These are phyloP conservation scores for Rhodeus uyekii DNA, from an alignment of 2,797 vertebrate genomes.

Conservation along the genomic window DNA sequence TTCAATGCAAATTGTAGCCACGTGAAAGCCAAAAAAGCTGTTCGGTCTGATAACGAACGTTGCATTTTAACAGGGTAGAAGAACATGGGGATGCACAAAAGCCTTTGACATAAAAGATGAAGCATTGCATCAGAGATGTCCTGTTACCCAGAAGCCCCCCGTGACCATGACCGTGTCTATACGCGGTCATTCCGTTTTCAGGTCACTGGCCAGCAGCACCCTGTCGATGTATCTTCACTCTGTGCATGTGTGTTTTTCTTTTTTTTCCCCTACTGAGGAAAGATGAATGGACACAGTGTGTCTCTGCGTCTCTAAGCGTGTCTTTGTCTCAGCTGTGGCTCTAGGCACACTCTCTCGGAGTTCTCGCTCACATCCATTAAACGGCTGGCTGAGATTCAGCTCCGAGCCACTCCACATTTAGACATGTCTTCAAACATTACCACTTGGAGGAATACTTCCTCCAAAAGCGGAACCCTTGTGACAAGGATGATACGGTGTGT, in stretches of 20 bases:
- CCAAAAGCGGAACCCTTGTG: background rate
- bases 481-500: background rate
- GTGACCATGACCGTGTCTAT: slow-evolving; percentile 24
- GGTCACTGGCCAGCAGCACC: slow-evolving; percentile 44
- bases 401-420: slow-evolving; percentile 30
- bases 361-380: slow-evolving; percentile 25
- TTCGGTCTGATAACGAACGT: background rate
- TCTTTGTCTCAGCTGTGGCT: slow-evolving; percentile 26
- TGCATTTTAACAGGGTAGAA: background rate
- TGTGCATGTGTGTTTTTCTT: slow-evolving; percentile 25
- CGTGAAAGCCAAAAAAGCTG: slow-evolving; percentile 1
- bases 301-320: slow-evolving; percentile 30
- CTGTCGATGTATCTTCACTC: slow-evolving; percentile 12
- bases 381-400: slow-evolving; percentile 36
- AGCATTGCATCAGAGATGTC: slow-evolving; percentile 3
- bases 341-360: slow-evolving; percentile 1
- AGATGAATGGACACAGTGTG: slow-evolving; percentile 43
- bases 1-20: background rate
- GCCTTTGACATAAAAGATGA: slow-evolving; percentile 23
- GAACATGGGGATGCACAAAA: slow-evolving; percentile 4
- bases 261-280: slow-evolving; percentile 6
- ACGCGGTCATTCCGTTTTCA: slow-evolving; percentile 30
- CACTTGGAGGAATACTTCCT: slow-evolving; percentile 12
- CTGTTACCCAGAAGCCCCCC: slow-evolving; percentile 32
- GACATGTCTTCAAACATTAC: slow-evolving; percentile 35